Base-by-base conservation (phyloP, 2,888 invertebrate genomes). In the Acleris laterana region DNA sequence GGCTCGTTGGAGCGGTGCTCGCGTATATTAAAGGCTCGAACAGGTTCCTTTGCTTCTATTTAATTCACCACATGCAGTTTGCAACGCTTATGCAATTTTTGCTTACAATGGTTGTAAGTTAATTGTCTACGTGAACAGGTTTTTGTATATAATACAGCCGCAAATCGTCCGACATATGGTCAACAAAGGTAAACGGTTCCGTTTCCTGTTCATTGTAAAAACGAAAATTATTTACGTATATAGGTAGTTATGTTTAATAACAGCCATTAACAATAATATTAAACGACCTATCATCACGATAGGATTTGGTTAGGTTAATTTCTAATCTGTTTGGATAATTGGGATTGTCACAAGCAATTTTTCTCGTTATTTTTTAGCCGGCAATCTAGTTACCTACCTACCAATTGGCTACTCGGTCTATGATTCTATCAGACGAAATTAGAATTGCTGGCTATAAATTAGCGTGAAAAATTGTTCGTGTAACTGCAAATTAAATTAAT, bases 21-120 rank as follows among this genome's bases (percentile, higher is more conserved):
- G 81, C 80, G 80, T 83, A 81, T 83, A 77, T 83, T 86, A 86
- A 85, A 84, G 81, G 77, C 76, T 70, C 70, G 78, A 89, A 91
- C 89, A 89, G 88, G 89, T 90, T 90, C 82, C 83, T 82, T 85
- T 87, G 82, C 87, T 87, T 84, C 88, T 88, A 90, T 89, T 89
- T 87, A 86, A 87, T 87, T 87, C 83, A 81, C 83, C 83, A 86
- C 85, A 89, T 87, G 87, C 81, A 79, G 84, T 84, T 79, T 85
- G 80, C 85, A 86, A 83, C 78, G 75, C 85, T 89, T 89, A 89
- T 85, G 88, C 86, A 90, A 91, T 88, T 89, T 85, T 75, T 83
- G 74, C 84, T 82, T 78, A 88, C 87, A 89, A 88, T 84, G 78
- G 74, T 74, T 78, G 75, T 74, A 78, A 75, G 77, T 79, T 77